Percentiles rank a stretch among this genome's conserved stretches.
phyloP scores from a whole-genome alignment of 1,140 invertebrate genomes.

The Aphidius gifuensis region DNA sequence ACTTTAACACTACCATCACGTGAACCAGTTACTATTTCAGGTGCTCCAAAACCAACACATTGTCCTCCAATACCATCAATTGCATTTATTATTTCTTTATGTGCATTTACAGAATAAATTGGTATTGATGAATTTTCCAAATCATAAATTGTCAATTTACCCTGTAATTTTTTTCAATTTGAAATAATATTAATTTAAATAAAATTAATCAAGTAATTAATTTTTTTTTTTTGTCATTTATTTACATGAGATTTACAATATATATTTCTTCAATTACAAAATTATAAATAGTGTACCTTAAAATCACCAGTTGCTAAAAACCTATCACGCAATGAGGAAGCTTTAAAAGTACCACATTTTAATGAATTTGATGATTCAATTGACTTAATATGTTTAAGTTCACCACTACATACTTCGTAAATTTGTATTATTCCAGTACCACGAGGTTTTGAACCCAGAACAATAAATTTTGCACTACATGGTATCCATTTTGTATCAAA shows the following conservation, averaged over 20 bases:
- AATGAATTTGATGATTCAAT: slow-evolving; percentile 78
- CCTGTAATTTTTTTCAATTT: slow-evolving; percentile 53
- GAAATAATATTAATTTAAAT: neutral
- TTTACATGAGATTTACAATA: neutral
- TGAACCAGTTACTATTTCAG: slow-evolving; percentile 91
- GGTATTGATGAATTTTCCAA: slow-evolving; percentile 71
- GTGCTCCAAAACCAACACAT: slow-evolving; percentile 79
- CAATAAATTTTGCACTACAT: slow-evolving; percentile 85
- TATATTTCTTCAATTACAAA: neutral
- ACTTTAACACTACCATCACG: slow-evolving; percentile 93
- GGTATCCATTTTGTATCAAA: slow-evolving; percentile 96
- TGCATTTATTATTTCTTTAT: slow-evolving; percentile 85
- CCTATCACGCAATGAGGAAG: slow-evolving; percentile 73
- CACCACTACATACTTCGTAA: slow-evolving; percentile 75
- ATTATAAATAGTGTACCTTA: slow-evolving; percentile 58
- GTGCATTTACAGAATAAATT: slow-evolving; percentile 80
- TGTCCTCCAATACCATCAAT: slow-evolving; percentile 92
- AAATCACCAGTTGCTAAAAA: slow-evolving; percentile 90
- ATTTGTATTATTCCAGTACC: slow-evolving; percentile 83
- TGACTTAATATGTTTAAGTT: slow-evolving; percentile 70
- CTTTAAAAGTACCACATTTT: slow-evolving; percentile 91
- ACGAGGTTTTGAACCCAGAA: slow-evolving; percentile 79
- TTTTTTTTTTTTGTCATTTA: neutral
- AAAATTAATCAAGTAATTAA: neutral
- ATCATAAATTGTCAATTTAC: slow-evolving; percentile 58